A percentile compares a stretch with the other conserved stretches of the same genome.
Conservation (phyloP, 2,888 invertebrate species). For the Caenorhabditis uteleia region DNA sequence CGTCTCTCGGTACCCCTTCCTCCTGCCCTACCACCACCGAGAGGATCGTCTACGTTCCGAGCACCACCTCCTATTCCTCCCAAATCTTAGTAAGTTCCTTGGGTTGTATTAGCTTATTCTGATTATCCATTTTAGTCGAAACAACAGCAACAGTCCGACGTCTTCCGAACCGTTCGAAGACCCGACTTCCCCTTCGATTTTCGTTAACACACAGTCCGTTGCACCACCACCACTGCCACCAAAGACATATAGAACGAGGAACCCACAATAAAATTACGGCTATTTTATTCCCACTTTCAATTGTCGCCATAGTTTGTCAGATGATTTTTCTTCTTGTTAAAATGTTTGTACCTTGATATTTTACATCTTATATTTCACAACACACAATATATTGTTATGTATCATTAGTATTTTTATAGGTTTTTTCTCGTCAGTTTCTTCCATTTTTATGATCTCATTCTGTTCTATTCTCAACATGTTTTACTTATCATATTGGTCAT, state of each 20-base stretch:
- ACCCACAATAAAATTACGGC: not conserved
- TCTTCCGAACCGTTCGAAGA: slow-evolving; percentile 22
- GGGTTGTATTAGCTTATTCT: not conserved
- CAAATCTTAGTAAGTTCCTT: slow-evolving; percentile 36
- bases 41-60: slow-evolving; percentile 15
- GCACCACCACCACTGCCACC: slow-evolving; percentile 39
- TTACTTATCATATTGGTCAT: no score
- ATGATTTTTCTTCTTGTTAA: no score
- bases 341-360: no score
- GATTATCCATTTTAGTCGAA: slow-evolving; percentile 11
- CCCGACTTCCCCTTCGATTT: slow-evolving; percentile 26
- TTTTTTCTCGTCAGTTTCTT: no score
- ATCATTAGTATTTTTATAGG: no score
- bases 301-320: no score
- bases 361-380: no score
- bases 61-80: slow-evolving; percentile 45
- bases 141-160: slow-evolving; percentile 15
- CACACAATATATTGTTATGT: no score
- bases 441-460: no score
- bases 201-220: slow-evolving; percentile 10
- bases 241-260: slow-evolving; percentile 25
- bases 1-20: slow-evolving; percentile 48
- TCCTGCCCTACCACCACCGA: slow-evolving; percentile 48
- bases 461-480: no score
- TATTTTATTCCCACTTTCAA: no score